A percentile compares a stretch with the other conserved stretches of the same genome.
Evolutionary conservation across 2,113 vertebrate species (phyloP).

Genomic region (Coptodon rendalli): DNA sequence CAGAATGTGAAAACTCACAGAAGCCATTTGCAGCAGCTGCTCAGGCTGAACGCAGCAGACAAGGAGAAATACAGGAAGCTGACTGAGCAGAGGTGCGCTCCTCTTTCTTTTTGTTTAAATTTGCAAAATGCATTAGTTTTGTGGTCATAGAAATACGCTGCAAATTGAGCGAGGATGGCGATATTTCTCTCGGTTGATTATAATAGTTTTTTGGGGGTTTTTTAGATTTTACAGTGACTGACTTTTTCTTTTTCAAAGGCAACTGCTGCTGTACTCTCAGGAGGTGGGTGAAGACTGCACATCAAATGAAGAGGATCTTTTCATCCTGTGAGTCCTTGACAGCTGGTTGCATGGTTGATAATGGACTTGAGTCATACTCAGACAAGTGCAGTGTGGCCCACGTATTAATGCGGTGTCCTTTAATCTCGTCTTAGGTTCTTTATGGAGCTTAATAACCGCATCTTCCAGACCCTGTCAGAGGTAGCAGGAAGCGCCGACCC

Average conservation of each 20-base stretch:
- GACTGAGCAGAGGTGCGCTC: constrained; percentile 88
- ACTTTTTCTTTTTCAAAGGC: constrained; percentile 66
- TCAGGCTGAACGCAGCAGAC: constrained; percentile 87
- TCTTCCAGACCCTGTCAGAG: constrained; percentile 92
- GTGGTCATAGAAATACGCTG: accelerated
- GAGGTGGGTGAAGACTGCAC: constrained; percentile 88
- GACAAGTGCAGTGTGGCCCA: not conserved
- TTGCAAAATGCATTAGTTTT: not conserved
- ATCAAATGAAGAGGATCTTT: constrained; percentile 95
- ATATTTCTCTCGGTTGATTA: not conserved
- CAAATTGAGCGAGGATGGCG: not conserved
- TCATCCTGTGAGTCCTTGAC: constrained; percentile 86
- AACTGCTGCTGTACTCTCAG: constrained; percentile 93
- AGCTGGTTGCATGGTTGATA: not conserved
- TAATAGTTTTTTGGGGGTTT: not conserved
- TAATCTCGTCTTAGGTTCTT: constrained; percentile 82
- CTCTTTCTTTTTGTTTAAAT: not conserved
- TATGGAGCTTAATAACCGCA: constrained; percentile 96
- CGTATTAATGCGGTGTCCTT: not conserved
- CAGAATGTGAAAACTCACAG: constrained; percentile 97
- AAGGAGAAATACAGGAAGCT: constrained; percentile 92
- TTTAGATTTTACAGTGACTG: not conserved
- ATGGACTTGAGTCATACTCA: not conserved
- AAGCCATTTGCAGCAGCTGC: constrained; percentile 82
- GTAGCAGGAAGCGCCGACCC: constrained; percentile 87